Evolutionary conservation across 35 echinoderm and acorn worm species (phyloP).

Genomic region (Ophioderma brevispina): DNA sequence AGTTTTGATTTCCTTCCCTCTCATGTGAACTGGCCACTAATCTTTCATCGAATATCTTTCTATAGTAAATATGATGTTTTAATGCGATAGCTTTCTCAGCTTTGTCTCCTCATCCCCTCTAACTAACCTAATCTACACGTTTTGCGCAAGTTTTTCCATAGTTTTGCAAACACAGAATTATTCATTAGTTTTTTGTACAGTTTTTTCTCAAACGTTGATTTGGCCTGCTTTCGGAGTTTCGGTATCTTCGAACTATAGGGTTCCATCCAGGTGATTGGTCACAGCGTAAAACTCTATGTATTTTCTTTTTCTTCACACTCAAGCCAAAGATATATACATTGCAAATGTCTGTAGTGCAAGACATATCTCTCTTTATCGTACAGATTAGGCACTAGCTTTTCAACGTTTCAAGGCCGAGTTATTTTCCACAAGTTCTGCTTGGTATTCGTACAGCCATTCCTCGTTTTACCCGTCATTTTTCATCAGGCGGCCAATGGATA

Average conservation of each 20-base stretch:
- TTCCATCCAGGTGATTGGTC: neutral
- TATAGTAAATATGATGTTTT: neutral
- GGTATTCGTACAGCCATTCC: constrained; percentile 1
- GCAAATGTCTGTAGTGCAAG: neutral
- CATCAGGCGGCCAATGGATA: neutral
- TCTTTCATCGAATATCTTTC: neutral
- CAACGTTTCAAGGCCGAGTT: neutral
- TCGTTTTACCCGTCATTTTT: neutral
- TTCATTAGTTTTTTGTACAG: constrained; percentile 24
- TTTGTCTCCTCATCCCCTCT: neutral
- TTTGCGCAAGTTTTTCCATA: neutral
- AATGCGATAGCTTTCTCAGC: neutral
- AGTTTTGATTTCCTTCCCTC: neutral
- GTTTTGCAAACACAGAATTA: neutral
- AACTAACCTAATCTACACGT: constrained; percentile 4
- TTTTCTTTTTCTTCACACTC: neutral
- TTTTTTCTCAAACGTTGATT: neutral
- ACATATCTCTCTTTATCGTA: neutral
- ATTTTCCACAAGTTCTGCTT: neutral
- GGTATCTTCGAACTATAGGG: neutral
- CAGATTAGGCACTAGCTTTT: constrained; percentile 6
- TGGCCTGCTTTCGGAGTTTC: constrained; percentile 11
- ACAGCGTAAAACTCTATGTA: neutral
- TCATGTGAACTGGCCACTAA: neutral
- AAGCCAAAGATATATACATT: neutral